These are phyloP conservation scores for Tupiocoris notatus DNA, from an alignment of 2,888 invertebrate species.

Conservation along the genomic window DNA sequence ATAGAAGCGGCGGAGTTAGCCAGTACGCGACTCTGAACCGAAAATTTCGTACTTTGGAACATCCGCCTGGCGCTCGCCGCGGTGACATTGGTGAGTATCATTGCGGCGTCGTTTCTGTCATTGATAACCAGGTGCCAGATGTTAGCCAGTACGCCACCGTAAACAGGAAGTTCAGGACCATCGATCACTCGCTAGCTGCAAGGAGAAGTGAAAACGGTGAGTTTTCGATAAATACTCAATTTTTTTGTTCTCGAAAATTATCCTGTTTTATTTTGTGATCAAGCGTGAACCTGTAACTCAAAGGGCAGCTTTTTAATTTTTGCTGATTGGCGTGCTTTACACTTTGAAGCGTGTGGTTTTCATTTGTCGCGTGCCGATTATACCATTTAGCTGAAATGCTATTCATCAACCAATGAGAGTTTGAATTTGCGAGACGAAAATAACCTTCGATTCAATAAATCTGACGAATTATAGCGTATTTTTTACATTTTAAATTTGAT, in stretches of 20 bases:
- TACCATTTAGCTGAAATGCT: too few species aligned
- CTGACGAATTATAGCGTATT: too few species aligned
- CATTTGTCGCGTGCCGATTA: background rate
- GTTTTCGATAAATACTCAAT: background rate
- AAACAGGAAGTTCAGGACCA: slow-evolving; percentile 51
- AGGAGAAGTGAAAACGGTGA: slow-evolving; percentile 40
- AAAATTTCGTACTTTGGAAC: slow-evolving; percentile 52
- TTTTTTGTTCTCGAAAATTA: background rate
- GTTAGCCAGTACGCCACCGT: slow-evolving; percentile 52
- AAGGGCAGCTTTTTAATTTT: too few species aligned
- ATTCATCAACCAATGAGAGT: too few species aligned
- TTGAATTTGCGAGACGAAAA: too few species aligned
- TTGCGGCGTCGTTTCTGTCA: slow-evolving; percentile 41
- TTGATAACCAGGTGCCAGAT: slow-evolving; percentile 43
- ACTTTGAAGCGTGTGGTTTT: background rate
- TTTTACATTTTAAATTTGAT: too few species aligned
- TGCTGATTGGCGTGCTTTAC: background rate
- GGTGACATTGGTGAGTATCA: slow-evolving; percentile 42
- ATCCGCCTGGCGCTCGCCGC: slow-evolving; percentile 48
- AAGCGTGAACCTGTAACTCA: background rate
- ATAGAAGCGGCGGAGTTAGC: slow-evolving; percentile 51
- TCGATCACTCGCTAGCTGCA: slow-evolving; percentile 50
- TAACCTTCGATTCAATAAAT: too few species aligned
- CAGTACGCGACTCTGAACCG: slow-evolving; percentile 52
- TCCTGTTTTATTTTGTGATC: background rate